Evolutionary conservation across 1,140 invertebrate genomes (phyloP), one percentile per base, ranked within the genome.

Genomic region (Drosophila nigrodunni): DNA sequence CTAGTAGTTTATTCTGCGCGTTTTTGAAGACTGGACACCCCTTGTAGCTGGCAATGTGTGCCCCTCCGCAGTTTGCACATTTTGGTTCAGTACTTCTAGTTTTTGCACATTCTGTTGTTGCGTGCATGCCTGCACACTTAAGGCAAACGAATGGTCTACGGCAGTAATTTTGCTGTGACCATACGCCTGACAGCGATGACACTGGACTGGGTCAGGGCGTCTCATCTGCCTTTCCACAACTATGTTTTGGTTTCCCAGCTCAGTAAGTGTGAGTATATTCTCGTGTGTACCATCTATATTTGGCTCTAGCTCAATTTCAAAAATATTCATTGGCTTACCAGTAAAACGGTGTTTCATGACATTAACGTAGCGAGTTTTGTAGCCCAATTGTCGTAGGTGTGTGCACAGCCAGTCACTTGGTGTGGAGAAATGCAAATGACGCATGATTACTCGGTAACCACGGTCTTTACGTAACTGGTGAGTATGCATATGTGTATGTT

Each of bases 1-100:
- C 25, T 4, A 47, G 46, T 4, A 52, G 49, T 11, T 54, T 54
- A 2, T 8, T 3, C 37, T 10, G n/a, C 8, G 13, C 46, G 2
- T 7, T 21, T 49, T 68, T 68, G 10, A 25, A 68, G 0, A 9
- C 25, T 1, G 65, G 34, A 15, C 65, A 68, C 1, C 65, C 65
- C 11, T 59, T 58, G 9, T 68, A 47, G 13, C 50, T 55, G 10
- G 41, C 50, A 10, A 54, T 15, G 13, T 66, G 62, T 10, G 9
- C 2, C 1, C 25, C 9, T 0, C 7, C 6, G 21, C 50, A 66
- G 5, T 57, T 47, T 1, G 50, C 50, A 2, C 62, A 66, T 18
- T 35, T 55, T 1, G 50, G 21, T 2, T 3, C 9, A 0, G 10
- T 2, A 3, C n/a, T 10, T n/a, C 9, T 46, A 0, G 2, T 2